Base-by-base conservation (phyloP, 2,797 vertebrate genomes). In the Sebastiscus tertius region DNA sequence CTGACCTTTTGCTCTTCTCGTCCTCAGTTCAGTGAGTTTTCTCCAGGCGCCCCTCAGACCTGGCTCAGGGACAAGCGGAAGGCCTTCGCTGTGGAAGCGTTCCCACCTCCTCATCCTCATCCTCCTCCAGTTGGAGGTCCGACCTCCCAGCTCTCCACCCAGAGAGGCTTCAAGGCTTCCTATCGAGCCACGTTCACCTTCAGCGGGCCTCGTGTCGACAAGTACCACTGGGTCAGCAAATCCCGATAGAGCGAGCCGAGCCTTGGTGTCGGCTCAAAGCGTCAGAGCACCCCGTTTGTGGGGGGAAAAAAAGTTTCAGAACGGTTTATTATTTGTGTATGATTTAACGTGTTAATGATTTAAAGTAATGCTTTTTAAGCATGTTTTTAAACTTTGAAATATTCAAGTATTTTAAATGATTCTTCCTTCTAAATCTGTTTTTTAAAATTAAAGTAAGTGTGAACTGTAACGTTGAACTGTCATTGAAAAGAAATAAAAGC, bases 151-250 rank as follows among this genome's bases (percentile, higher is more conserved):
- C 95, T 95, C 42, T 52, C 74, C 6, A 70, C 67, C 75, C 95
- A 93, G 88, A 97, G 96, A 77, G 49, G 56, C 56, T 94, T 95
- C 83, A 97, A 95, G 83, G 36, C 36, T 39, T 54, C 78, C 72
- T 94, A 93, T 65, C 89, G 95, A 18, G 83, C 96, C 20, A 72
- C 84, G 0, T 90, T 94, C 3, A 81, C 92, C 13, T 96, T 97
- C 55, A 16, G 86, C 0, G 96, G 96, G 42, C 97, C 93, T 0
- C 94, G 96, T 0, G 77, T 97, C 0, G 98, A 99, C 91, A 96
- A 97, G 67, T 99, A 97, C 92, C 98, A 99, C 90, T 99, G 98
- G 98, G 94, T 99, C 91, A 98, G 97, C 88, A 96, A 96, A 72
- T 96, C 93, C 76, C 90, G 94, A 1, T 96, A 92, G 81, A 34